Evolutionary conservation across 2,797 vertebrate species (phyloP).

Genomic region (Dendrocincla tyrannina): DNA sequence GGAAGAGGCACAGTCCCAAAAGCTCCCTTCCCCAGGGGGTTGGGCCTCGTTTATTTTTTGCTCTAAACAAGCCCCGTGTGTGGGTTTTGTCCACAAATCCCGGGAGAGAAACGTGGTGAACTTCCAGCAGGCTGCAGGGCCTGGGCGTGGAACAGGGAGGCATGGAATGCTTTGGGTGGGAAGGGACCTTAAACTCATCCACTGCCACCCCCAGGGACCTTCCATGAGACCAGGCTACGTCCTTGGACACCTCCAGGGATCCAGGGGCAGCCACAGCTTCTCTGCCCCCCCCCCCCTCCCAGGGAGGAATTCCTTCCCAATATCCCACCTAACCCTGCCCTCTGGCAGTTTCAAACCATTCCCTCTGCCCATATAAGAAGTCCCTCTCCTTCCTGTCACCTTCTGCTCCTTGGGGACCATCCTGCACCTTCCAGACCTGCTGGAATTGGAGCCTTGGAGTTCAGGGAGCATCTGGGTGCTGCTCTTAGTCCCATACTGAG

Average conservation of each 20-base stretch:
- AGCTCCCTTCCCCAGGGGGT: neutral
- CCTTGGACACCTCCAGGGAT: neutral
- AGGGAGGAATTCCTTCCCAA: neutral
- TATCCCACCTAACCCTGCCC: neutral
- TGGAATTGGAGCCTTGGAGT: accelerated
- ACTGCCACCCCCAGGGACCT: neutral
- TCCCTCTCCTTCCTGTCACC: neutral
- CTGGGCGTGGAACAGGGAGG: neutral
- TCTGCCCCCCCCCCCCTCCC: neutral
- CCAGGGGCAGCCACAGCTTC: neutral
- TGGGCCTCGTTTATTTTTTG: neutral
- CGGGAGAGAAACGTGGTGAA: neutral
- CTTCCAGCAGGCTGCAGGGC: neutral
- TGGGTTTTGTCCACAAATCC: neutral
- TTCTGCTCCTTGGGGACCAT: neutral
- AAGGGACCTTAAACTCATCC: neutral
- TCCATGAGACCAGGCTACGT: neutral
- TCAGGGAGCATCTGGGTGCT: accelerated
- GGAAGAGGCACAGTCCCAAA: neutral
- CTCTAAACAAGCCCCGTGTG: neutral
- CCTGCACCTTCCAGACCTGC: accelerated
- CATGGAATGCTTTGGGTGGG: neutral
- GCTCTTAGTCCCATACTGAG: too few species aligned
- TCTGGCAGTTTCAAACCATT: neutral
- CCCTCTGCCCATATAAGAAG: neutral